These are phyloP conservation scores for Orbicella faveolata DNA, from an alignment of 64 coral and sea anemone species.

Conservation along the genomic window DNA sequence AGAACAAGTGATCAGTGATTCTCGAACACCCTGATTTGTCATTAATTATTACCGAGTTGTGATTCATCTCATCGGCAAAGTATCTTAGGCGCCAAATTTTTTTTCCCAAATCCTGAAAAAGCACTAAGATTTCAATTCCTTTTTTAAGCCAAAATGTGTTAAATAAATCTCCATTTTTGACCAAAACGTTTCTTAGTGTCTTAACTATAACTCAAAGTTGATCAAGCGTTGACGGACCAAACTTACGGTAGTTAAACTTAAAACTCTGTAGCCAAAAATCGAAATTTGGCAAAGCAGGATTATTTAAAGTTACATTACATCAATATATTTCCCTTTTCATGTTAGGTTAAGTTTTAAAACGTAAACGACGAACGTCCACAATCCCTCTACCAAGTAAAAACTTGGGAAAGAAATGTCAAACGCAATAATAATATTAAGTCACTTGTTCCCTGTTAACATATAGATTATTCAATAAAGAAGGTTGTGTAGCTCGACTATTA, in stretches of 20 bases:
- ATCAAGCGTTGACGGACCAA: not conserved
- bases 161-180: not conserved
- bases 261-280: not conserved
- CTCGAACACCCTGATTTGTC: constrained; percentile 61
- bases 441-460: not conserved
- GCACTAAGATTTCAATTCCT: not conserved
- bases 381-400: not conserved
- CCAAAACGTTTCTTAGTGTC: not conserved
- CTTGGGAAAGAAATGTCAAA: constrained; percentile 32
- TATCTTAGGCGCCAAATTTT: constrained; percentile 67
- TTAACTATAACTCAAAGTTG: not conserved
- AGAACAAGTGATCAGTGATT: constrained; percentile 57
- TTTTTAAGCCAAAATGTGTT: not conserved
- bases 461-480: not conserved
- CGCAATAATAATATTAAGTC: not conserved
- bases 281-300: not conserved
- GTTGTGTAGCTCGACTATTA: not conserved
- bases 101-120: not conserved
- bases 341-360: not conserved
- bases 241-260: not conserved
- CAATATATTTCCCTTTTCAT: not conserved
- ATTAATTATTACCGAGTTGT: constrained; percentile 83
- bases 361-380: not conserved
- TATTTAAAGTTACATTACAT: not conserved
- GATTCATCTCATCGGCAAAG: constrained; percentile 68